phyloP scores from a whole-genome alignment of 2,888 invertebrate genomes.

The Eurytoma adleriae region DNA sequence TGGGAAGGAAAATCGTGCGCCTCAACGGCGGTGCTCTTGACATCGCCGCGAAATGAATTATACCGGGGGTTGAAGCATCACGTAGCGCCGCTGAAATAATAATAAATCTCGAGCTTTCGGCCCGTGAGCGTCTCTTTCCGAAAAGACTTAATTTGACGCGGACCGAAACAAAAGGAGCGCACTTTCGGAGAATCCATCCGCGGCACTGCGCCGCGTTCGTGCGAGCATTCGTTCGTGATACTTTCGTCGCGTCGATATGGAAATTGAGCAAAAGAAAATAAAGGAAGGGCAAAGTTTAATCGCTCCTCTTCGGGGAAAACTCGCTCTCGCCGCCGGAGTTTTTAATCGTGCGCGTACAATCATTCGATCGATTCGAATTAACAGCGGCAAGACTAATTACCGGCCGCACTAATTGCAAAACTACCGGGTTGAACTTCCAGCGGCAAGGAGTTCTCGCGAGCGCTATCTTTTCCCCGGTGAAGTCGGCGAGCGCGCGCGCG shows the following conservation, averaged over 20 bases:
- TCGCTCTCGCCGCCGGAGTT: neutral
- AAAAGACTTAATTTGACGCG: neutral
- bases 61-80: neutral
- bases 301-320: too few species aligned
- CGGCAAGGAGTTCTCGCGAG: constrained; percentile 48
- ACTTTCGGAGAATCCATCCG: too few species aligned
- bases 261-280: neutral
- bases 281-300: too few species aligned
- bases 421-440: constrained; percentile 59
- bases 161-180: neutral
- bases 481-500: neutral
- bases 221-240: too few species aligned
- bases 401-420: constrained; percentile 50
- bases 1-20: constrained; percentile 30
- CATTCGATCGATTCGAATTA: constrained; percentile 56
- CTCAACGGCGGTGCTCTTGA: constrained; percentile 17
- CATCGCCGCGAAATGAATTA: constrained; percentile 28
- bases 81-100: neutral
- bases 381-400: constrained; percentile 57
- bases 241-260: too few species aligned
- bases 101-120: constrained; percentile 24
- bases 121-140: neutral
- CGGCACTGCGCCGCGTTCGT: too few species aligned
- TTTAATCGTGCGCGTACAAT: constrained; percentile 20
- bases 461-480: constrained; percentile 6